A percentile compares a stretch with the other conserved stretches of the same genome.
These are phyloP conservation scores for Drosophila diplacantha DNA, from an alignment of 2,888 invertebrate species.

Conservation along the genomic window DNA sequence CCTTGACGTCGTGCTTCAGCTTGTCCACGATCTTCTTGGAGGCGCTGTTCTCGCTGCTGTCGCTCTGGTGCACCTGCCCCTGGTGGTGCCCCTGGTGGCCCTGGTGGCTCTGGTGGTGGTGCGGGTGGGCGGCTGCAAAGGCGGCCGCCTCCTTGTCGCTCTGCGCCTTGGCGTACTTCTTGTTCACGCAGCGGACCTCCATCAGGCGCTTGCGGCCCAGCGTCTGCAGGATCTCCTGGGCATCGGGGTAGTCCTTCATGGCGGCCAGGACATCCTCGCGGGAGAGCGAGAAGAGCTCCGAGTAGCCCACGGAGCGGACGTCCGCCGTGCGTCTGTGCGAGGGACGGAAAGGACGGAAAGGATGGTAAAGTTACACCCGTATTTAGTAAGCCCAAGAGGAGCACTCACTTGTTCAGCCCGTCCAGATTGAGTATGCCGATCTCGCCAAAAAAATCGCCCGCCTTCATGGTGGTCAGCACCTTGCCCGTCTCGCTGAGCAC, in stretches of 20 bases:
- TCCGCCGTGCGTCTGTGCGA: constrained; percentile 91
- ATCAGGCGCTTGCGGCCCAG: constrained; percentile 90
- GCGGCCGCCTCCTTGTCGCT: constrained; percentile 73
- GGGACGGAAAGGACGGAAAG: no score
- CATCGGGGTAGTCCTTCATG: constrained; percentile 98
- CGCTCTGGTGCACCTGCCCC: constrained; percentile 71
- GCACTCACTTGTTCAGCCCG: constrained; percentile 92
- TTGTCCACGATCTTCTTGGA: constrained; percentile 90
- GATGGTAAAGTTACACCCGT: no score
- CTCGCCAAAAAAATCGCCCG: constrained; percentile 98
- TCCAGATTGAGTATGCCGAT: constrained; percentile 97
- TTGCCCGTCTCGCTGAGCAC: constrained; percentile 96
- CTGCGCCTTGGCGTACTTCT: constrained; percentile 76
- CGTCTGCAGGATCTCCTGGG: constrained; percentile 94
- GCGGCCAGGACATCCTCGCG: constrained; percentile 95
- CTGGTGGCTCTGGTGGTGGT: constrained; percentile 46
- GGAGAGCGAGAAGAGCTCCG: constrained; percentile 94
- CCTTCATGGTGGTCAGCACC: constrained; percentile 96
- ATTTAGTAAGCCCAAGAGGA: no score
- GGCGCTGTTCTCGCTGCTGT: constrained; percentile 80
- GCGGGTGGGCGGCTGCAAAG: constrained; percentile 57
- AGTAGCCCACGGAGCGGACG: constrained; percentile 96
- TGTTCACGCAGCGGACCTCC: constrained; percentile 85
- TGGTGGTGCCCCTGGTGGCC: constrained; percentile 45
- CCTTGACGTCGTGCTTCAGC: constrained; percentile 89